Base-by-base conservation (phyloP, 2,797 vertebrate genomes). In the Linurgus olivaceus region DNA sequence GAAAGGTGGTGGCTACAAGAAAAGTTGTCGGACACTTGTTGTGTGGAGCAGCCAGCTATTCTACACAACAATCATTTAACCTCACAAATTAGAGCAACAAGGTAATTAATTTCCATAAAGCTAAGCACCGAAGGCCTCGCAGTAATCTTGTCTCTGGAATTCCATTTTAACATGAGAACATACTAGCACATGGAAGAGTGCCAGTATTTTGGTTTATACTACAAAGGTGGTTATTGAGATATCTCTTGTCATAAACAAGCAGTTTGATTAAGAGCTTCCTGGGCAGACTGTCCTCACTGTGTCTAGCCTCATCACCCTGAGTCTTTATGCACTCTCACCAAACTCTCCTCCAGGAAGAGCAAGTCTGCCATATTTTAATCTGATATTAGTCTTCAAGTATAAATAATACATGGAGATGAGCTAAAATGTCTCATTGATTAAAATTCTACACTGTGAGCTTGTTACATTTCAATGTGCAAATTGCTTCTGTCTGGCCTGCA, bases 341-440 rank as follows among this genome's bases (percentile, higher is more conserved):
- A 70, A 83, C 57, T 68, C 55, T 95, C 59, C 85, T 71, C 62
- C 50, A 13, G 33, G 83, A 93, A 94, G 72, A 83, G 58, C 33
- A 88, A 40, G 35, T 84, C 79, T 93, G 75, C 61, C 21, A 2
- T 92, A 91, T 93, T 95, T 96, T 73, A 95, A 84, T 55, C 73
- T 54, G 67, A 62, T 86, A 90, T 93, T 95, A 92, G 57, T 88
- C 91, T 82, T 92, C 80, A 84, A 92, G 75, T 82, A 96, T 89
- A 96, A 96, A 95, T 96, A 97, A 96, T 94, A 94, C 38, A 97
- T 90, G 83, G 51, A 90, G 54, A 95, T 88, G 84, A 96, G 78
- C 42, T 95, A 94, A 96, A 92, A 94, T 4, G 61, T 94, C 88
- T 97, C 93, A 94, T 92, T 93, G 91, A 97, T 97, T 96, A 96